Conservation (phyloP, 2,888 invertebrate species). For the Hecatera dysodea region DNA sequence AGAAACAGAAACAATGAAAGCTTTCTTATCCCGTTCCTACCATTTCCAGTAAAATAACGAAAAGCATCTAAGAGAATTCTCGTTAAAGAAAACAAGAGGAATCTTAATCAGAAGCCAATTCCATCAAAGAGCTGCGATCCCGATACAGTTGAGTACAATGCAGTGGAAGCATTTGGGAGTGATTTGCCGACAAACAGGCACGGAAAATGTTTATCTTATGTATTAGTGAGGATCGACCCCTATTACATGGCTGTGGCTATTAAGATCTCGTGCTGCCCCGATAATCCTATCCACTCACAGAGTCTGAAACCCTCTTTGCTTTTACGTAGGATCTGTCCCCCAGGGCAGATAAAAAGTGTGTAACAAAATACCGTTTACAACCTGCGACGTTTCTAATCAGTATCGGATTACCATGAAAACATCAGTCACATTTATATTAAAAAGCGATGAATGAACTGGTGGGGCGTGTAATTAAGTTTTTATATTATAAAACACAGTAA, state of each 20-base stretch:
- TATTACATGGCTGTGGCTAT: slow-evolving; percentile 65
- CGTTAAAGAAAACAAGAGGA: slow-evolving; percentile 12
- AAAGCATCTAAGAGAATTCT: not conserved
- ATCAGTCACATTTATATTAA: not conserved
- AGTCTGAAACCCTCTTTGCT: slow-evolving; percentile 65
- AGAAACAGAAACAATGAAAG: not conserved
- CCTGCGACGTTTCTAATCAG: slow-evolving; percentile 56
- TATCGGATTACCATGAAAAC: slow-evolving; percentile 41
- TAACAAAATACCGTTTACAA: slow-evolving; percentile 63
- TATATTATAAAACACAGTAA: accelerated
- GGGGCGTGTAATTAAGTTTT: not conserved
- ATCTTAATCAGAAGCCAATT: slow-evolving; percentile 49
- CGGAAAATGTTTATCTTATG: slow-evolving; percentile 60
- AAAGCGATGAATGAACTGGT: not conserved
- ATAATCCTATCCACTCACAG: slow-evolving; percentile 67
- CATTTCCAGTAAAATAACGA: not conserved
- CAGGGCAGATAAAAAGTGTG: slow-evolving; percentile 60
- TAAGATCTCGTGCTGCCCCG: slow-evolving; percentile 66
- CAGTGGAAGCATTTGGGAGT: slow-evolving; percentile 54
- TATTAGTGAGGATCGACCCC: slow-evolving; percentile 64
- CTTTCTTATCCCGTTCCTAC: no score
- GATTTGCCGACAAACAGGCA: slow-evolving; percentile 56
- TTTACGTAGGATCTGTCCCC: slow-evolving; percentile 66
- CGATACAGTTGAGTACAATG: slow-evolving; percentile 44
- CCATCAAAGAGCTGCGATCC: slow-evolving; percentile 47